phyloP scores from a whole-genome alignment of 1,140 invertebrate genomes.

The Drosophila triauraria region DNA sequence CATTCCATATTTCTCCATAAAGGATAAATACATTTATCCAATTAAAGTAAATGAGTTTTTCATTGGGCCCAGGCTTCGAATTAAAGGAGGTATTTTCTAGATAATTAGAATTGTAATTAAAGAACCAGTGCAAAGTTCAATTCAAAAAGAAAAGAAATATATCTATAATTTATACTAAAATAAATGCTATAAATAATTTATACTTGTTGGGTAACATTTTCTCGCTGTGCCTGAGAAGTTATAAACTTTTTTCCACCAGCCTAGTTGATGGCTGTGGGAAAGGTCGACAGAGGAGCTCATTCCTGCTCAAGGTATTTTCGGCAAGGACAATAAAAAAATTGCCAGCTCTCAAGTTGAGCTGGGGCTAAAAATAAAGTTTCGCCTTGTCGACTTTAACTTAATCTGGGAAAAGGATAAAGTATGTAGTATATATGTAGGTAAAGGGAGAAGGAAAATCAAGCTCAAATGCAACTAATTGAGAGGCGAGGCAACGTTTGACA shows the following conservation, averaged over 20 bases:
- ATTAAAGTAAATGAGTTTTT: too few relatives aligned
- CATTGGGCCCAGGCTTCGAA: too few relatives aligned
- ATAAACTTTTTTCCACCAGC: constrained; percentile 41
- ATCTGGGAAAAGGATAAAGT: constrained; percentile 4
- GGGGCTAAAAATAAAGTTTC: constrained; percentile 43
- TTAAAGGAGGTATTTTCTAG: too few relatives aligned
- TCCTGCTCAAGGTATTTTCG: constrained; percentile 31
- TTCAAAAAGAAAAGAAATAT: too few relatives aligned
- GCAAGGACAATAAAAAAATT: constrained; percentile 30
- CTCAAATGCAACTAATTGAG: constrained; percentile 41
- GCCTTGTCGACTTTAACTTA: constrained; percentile 43
- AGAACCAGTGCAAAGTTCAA: too few relatives aligned
- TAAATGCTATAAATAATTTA: background rate
- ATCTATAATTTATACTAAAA: background rate
- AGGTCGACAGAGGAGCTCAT: constrained; percentile 7
- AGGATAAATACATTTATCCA: too few relatives aligned
- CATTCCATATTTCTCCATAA: too few relatives aligned
- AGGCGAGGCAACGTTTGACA: constrained; percentile 33
- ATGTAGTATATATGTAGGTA: background rate
- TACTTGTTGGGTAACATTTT: background rate
- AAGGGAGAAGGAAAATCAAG: background rate
- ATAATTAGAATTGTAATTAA: too few relatives aligned
- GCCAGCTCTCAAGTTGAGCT: constrained; percentile 34
- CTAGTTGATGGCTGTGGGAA: constrained; percentile 19
- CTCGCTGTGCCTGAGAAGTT: background rate